Conservation (phyloP, 1,140 invertebrate species). For the Philopotamus ludificatus region DNA sequence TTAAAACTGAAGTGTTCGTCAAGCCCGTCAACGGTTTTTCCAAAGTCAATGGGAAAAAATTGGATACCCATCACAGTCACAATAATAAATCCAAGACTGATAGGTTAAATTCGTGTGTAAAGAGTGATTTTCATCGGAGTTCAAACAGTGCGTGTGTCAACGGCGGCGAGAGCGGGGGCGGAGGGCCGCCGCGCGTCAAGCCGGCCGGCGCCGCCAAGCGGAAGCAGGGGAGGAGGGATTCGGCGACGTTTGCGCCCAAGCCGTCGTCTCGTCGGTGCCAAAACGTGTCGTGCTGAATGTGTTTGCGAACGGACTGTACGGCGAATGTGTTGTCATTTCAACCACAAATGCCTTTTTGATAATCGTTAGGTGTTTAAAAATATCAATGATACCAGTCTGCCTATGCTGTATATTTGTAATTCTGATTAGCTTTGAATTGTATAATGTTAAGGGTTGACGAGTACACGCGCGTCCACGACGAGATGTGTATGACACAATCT, state of each 20-base stretch:
- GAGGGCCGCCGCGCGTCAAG: neutral
- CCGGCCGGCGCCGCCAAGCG: slow-evolving; percentile 35
- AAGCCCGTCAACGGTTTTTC: slow-evolving; percentile 27
- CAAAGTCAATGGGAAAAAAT: slow-evolving; percentile 24
- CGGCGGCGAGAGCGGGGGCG: slow-evolving; percentile 11
- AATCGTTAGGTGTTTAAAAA: slow-evolving; percentile 36
- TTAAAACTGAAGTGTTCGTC: neutral
- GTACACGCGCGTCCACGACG: slow-evolving; percentile 21
- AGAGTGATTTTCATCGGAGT: slow-evolving; percentile 18
- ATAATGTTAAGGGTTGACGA: slow-evolving; percentile 16
- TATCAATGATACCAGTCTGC: slow-evolving; percentile 40
- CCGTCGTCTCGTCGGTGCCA: neutral
- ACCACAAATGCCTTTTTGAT: slow-evolving; percentile 37
- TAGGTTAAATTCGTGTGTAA: slow-evolving; percentile 35
- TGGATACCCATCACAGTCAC: slow-evolving; percentile 31
- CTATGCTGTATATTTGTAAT: slow-evolving; percentile 36
- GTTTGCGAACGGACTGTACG: neutral
- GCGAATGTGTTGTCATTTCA: slow-evolving; percentile 6
- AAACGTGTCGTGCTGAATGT: neutral
- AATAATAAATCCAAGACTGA: slow-evolving; percentile 41
- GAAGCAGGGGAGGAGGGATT: slow-evolving; percentile 32
- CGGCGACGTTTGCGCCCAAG: neutral
- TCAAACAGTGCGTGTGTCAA: slow-evolving; percentile 5
- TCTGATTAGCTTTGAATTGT: slow-evolving; percentile 33
- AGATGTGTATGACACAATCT: slow-evolving; percentile 19